Percentiles rank a stretch among this genome's conserved stretches.
Conservation (phyloP, 2,113 vertebrate genomes). For the Panthera leo region DNA sequence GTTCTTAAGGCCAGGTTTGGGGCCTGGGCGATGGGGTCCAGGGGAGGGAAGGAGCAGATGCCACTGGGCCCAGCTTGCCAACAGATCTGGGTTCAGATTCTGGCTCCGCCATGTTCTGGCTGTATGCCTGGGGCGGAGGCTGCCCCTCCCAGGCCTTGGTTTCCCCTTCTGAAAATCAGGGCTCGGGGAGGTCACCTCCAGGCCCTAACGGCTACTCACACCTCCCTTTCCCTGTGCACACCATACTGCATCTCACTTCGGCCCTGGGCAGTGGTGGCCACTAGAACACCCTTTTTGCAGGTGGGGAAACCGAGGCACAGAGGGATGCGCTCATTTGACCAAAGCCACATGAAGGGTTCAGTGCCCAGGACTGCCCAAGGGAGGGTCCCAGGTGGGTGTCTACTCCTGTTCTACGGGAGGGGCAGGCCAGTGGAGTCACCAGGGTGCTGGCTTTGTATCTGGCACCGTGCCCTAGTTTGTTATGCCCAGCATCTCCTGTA, state of each 20-base stretch:
- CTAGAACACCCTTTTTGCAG: rapidly evolving
- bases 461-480: background rate
- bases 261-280: background rate
- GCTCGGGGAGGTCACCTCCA: background rate
- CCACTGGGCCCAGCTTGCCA: background rate
- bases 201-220: background rate
- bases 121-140: no score
- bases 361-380: background rate
- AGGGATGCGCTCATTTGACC: background rate
- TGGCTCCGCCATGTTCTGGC: rapidly evolving
- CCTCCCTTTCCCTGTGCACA: background rate
- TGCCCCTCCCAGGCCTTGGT: background rate
- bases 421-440: background rate
- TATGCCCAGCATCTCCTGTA: background rate
- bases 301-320: background rate
- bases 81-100: background rate
- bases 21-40: background rate
- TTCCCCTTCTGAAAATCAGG: background rate
- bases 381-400: background rate
- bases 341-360: background rate
- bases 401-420: background rate
- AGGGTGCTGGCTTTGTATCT: background rate
- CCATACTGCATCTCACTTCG: background rate
- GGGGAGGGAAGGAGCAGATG: background rate
- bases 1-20: background rate